Evolutionary conservation across 2,113 vertebrate genomes (phyloP), one percentile per base, ranked within the genome.

Genomic region (Columbina picui): DNA sequence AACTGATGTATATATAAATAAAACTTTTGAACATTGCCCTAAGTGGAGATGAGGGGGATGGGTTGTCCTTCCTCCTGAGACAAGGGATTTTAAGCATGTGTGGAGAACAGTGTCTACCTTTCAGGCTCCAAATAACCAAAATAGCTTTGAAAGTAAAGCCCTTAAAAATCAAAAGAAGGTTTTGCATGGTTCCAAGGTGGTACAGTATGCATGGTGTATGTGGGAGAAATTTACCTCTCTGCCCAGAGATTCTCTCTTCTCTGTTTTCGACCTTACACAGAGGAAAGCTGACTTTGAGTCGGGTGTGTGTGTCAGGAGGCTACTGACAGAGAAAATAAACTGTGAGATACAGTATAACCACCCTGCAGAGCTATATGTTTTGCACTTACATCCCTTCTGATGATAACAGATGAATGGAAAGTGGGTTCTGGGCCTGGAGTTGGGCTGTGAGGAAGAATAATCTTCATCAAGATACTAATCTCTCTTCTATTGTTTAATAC

Each of bases 1-100:
- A 96, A 74, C 84, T 90, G 85, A 91, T 94, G 56, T 74, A 70
- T 73, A 70, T 53, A 75, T 83, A 87, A 89, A 90, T 78, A 67
- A 79, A 96, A 90, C 86, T 96, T 92, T 29, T 74, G 89, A 81
- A 34, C 22, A 19, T 10, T 90, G 56, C 49, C 64, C 38, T 53
- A 74, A 93, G 84, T 34, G 38, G 38, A 78, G 56, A 57, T 82
- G 65, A 41, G 83, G 73, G 74, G 30, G 25, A 53, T 92, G 90
- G 53, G 39, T 84, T 69, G 14, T 52, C 68, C 16, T 71, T 8
- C 70, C 78, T 84, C 59, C 55, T 32, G 94, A 74, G 84, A 95
- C 49, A 56, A 83, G 39, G 26, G 49, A 77, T 82, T 94, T 96
- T 89, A 91, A 86, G 26, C 2, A 4, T 63, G 45, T 55, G 9